A percentile compares a stretch with the other conserved stretches of the same genome.
These are phyloP conservation scores for Enteromius trimaculatus DNA, from an alignment of 2,797 vertebrate genomes.

Conservation along the genomic window DNA sequence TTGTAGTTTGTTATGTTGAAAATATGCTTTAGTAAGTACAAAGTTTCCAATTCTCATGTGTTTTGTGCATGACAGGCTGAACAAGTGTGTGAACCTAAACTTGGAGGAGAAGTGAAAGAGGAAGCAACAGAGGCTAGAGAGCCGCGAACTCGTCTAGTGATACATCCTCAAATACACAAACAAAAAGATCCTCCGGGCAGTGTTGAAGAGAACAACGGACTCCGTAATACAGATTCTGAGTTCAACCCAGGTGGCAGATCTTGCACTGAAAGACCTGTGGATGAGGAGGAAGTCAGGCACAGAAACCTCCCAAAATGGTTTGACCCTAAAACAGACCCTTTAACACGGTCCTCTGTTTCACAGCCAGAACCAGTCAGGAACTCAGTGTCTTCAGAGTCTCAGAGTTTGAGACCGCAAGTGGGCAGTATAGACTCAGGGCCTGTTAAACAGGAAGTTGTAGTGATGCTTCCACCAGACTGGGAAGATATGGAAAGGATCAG, in stretches of 20 bases:
- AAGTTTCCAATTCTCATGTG: neutral
- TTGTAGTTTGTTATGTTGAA: neutral
- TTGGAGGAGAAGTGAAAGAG: conserved; percentile 50
- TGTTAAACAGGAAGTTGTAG: conserved; percentile 75
- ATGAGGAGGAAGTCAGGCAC: conserved; percentile 42
- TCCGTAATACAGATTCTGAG: conserved; percentile 57
- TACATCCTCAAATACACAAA: conserved; percentile 57
- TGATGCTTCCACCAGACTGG: conserved; percentile 62
- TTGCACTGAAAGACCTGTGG: conserved; percentile 21
- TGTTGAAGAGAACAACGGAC: conserved; percentile 48
- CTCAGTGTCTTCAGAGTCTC: conserved; percentile 52
- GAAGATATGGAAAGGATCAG: conserved; percentile 57
- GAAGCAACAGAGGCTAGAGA: conserved; percentile 47
- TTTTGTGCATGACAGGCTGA: conserved; percentile 36
- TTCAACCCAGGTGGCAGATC: conserved; percentile 34
- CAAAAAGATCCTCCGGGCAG: conserved; percentile 51
- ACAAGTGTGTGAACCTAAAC: conserved; percentile 25
- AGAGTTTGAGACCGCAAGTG: conserved; percentile 51
- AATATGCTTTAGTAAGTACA: neutral
- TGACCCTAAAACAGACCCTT: conserved; percentile 49
- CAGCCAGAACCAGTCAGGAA: conserved; percentile 49
- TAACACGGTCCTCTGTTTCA: conserved; percentile 40
- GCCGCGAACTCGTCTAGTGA: conserved; percentile 44
- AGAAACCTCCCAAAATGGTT: conserved; percentile 43
- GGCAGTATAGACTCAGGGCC: conserved; percentile 54